Percentiles rank a stretch among this genome's conserved stretches.
These are phyloP conservation scores for Cerceris ruficornis DNA, from an alignment of 2,888 invertebrate genomes.

Conservation along the genomic window DNA sequence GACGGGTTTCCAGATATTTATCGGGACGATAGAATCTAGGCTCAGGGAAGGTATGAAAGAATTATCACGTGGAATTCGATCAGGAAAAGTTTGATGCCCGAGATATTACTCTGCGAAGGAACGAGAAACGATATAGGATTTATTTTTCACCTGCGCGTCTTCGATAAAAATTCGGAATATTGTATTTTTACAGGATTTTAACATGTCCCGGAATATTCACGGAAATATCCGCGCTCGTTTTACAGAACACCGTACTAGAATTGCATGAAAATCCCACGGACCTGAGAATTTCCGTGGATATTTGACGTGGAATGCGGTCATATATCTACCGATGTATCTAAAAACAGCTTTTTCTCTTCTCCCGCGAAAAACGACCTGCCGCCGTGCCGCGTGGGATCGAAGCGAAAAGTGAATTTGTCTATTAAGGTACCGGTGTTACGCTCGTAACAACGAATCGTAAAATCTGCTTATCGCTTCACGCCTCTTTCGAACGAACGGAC, in stretches of 20 bases:
- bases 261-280: slow-evolving; percentile 30
- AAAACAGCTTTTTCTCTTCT: slow-evolving; percentile 21
- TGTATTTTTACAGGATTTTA: slow-evolving; percentile 13
- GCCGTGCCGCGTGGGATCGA: slow-evolving; percentile 3
- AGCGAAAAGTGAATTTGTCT: slow-evolving; percentile 4
- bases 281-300: slow-evolving; percentile 30
- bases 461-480: slow-evolving; percentile 14
- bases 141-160: slow-evolving; percentile 1
- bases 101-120: background rate
- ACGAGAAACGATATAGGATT: background rate
- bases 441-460: slow-evolving; percentile 3
- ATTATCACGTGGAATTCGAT: too few species aligned
- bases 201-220: slow-evolving; percentile 4
- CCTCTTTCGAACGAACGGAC: background rate
- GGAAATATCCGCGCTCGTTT: slow-evolving; percentile 27
- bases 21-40: too few species aligned
- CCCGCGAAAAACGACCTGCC: slow-evolving; percentile 13
- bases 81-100: background rate
- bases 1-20: too few species aligned
- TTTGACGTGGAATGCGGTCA: slow-evolving; percentile 23
- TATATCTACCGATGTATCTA: slow-evolving; percentile 23
- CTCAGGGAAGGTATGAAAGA: too few species aligned
- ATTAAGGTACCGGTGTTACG: background rate
- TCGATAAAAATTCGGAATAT: slow-evolving; percentile 4
- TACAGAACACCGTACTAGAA: slow-evolving; percentile 18